A percentile compares a stretch with the other conserved stretches of the same genome.
These are phyloP conservation scores for Notospermus geniculatus DNA, from an alignment of 1,140 invertebrate species.

Conservation along the genomic window DNA sequence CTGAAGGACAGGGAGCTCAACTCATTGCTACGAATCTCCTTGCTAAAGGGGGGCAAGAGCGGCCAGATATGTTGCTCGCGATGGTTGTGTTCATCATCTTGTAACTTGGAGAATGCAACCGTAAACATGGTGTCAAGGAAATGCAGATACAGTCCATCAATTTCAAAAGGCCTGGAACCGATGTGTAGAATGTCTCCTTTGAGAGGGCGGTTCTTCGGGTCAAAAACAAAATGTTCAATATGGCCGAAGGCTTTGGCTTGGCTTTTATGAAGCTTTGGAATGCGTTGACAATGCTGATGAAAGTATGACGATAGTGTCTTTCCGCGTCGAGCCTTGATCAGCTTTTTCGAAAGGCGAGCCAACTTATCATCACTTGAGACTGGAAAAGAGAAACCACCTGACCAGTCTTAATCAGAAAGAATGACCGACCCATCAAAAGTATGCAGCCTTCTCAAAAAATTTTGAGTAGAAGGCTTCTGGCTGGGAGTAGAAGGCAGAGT, in stretches of 20 bases:
- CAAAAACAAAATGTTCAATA: slow-evolving; percentile 44
- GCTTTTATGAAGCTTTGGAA: slow-evolving; percentile 40
- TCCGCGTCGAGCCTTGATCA: slow-evolving; percentile 33
- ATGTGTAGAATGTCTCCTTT: slow-evolving; percentile 22
- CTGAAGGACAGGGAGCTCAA: slow-evolving; percentile 25
- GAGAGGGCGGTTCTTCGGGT: slow-evolving; percentile 14
- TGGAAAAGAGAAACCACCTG: not conserved
- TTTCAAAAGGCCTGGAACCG: slow-evolving; percentile 51
- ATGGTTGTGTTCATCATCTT: slow-evolving; percentile 31
- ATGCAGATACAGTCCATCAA: slow-evolving; percentile 42
- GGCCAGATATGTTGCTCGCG: slow-evolving; percentile 23
- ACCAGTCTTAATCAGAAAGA: too few relatives aligned
- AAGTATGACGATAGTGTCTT: slow-evolving; percentile 48
- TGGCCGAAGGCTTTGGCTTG: slow-evolving; percentile 39
- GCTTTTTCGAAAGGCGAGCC: not conserved
- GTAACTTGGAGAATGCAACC: slow-evolving; percentile 40
- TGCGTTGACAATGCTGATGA: slow-evolving; percentile 41
- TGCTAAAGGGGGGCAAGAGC: slow-evolving; percentile 36
- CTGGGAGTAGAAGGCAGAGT: too few relatives aligned
- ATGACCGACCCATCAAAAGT: too few relatives aligned
- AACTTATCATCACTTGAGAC: not conserved
- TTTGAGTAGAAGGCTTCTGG: too few relatives aligned
- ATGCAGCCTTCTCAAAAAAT: too few relatives aligned
- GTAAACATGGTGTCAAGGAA: slow-evolving; percentile 51
- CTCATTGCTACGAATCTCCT: slow-evolving; percentile 35